Evolutionary conservation across 1,140 invertebrate species (phyloP).

Genomic region (Steinernema feltiae): DNA sequence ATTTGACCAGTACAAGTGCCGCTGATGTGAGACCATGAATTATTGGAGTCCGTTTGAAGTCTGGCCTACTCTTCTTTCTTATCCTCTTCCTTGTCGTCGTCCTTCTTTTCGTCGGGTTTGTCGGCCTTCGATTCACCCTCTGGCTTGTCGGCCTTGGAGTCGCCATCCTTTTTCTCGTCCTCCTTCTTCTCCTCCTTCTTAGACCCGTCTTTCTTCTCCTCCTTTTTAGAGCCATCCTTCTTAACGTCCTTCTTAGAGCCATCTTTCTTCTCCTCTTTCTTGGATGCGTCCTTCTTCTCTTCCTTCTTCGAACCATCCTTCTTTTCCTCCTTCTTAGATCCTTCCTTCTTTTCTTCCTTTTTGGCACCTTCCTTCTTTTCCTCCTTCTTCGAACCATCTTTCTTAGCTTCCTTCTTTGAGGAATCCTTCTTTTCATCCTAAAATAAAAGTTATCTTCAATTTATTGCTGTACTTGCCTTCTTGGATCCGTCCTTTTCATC

Average conservation of each 20-base stretch:
- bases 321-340: constrained; percentile 1
- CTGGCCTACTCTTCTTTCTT: too few species aligned
- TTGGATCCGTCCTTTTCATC: neutral
- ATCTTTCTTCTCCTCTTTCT: neutral
- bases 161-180: neutral
- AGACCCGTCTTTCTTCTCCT: neutral
- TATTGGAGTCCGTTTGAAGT: too few species aligned
- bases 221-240: constrained; percentile 59
- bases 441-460: too few species aligned
- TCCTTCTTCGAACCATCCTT: neutral
- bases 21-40: too few species aligned
- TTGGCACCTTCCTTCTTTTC: neutral
- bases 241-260: constrained; percentile 63
- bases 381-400: neutral
- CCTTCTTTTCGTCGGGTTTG: constrained; percentile 1
- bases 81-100: too few species aligned
- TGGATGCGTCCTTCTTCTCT: neutral
- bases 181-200: constrained; percentile 2
- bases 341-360: neutral
- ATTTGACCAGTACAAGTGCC: too few species aligned
- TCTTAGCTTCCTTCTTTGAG: neutral
- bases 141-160: neutral
- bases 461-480: too few species aligned
- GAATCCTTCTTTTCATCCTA: neutral
- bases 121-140: neutral